These are phyloP conservation scores for Pandion haliaetus DNA, from an alignment of 2,113 vertebrate species.

Conservation along the genomic window DNA sequence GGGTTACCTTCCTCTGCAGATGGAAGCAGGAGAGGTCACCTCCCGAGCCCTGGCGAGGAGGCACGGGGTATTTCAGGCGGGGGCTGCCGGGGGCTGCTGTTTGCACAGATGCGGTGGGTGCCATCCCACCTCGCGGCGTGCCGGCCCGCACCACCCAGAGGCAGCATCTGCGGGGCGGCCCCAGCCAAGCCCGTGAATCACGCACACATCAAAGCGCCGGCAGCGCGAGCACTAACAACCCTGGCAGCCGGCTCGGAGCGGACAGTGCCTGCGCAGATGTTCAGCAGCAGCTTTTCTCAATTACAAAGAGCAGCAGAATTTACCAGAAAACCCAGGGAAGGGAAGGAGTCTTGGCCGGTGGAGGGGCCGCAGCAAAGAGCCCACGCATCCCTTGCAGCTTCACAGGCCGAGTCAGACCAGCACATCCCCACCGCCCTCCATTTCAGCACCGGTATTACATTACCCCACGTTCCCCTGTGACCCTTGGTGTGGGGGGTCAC, in stretches of 20 bases:
- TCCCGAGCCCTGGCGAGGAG: rapidly evolving
- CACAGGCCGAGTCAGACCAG: rapidly evolving
- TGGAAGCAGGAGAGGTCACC: not conserved
- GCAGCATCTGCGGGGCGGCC: not conserved
- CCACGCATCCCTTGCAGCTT: not conserved
- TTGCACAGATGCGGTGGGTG: not conserved
- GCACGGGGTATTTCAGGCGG: rapidly evolving
- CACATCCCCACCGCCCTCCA: not conserved
- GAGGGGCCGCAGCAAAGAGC: not conserved
- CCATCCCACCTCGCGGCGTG: not conserved
- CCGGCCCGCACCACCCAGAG: not conserved
- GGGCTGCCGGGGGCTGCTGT: not conserved
- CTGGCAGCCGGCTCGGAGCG: not conserved
- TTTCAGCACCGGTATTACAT: not conserved
- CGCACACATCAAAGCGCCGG: not conserved
- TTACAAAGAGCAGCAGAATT: not conserved
- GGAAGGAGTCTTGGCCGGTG: not conserved
- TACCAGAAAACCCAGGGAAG: not conserved
- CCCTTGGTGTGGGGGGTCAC: not conserved
- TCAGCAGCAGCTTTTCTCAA: constrained; percentile 27
- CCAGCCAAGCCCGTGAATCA: not conserved
- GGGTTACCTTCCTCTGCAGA: not conserved
- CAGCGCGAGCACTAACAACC: not conserved
- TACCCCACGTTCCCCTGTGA: not conserved
- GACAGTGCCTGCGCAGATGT: constrained; percentile 2